These are phyloP conservation scores for Byasa hedistus DNA, from an alignment of 2,888 invertebrate genomes.

Conservation along the genomic window DNA sequence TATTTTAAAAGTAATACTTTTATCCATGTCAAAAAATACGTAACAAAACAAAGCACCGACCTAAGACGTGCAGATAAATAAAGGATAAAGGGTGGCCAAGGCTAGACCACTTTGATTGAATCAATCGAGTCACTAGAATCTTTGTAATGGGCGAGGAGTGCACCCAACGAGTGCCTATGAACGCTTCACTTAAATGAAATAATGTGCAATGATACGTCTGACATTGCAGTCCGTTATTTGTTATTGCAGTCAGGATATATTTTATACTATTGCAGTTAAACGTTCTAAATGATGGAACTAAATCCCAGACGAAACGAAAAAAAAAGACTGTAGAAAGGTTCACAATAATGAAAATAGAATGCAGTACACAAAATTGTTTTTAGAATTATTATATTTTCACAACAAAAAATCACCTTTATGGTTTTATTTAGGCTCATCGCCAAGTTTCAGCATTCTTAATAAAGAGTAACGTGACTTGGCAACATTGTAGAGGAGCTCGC, in stretches of 20 bases:
- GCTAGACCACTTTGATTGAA: conserved; percentile 24
- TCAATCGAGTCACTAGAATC: conserved; percentile 25
- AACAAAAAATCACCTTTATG: conserved; percentile 8
- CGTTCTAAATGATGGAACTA: not conserved
- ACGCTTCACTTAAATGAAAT: conserved; percentile 3
- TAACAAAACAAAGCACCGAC: conserved; percentile 2
- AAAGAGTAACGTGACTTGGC: conserved; percentile 31
- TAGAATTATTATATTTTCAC: no score
- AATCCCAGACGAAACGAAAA: no score
- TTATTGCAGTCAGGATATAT: not conserved
- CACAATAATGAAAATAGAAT: no score
- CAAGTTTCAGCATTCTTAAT: conserved; percentile 27
- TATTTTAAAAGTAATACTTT: not conserved
- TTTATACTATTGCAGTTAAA: not conserved
- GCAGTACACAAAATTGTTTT: no score
- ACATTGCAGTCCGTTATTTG: not conserved
- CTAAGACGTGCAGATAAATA: conserved; percentile 12
- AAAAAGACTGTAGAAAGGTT: no score
- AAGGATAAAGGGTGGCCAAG: conserved; percentile 25
- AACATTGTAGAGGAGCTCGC: conserved; percentile 24
- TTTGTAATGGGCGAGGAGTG: conserved; percentile 18
- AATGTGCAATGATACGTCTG: conserved; percentile 6
- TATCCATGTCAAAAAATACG: not conserved
- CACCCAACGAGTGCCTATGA: conserved; percentile 2
- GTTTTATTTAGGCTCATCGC: conserved; percentile 27